Evolutionary conservation across 2,888 invertebrate genomes (phyloP), one percentile per base, ranked within the genome.

Genomic region (Drosophila borborema): DNA sequence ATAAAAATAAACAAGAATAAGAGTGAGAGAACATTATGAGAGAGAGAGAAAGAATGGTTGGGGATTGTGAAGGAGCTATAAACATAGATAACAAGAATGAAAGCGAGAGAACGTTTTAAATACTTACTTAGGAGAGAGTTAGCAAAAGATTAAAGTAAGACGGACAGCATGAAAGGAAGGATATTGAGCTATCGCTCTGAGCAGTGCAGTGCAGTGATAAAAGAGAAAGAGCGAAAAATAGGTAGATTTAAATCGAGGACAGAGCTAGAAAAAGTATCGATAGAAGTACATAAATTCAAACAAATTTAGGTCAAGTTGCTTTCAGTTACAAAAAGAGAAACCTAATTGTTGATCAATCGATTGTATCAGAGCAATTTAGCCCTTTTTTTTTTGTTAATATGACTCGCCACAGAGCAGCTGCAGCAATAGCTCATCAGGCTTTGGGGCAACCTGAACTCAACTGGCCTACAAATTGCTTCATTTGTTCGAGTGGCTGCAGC

Each of bases 381-480:
- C 41, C 55, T 41, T 55, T 38, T 31, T 31, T n/a, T 23, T n/a
- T 3, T 28, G 28, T 28, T 28, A 34, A 63, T 12, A 10, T 40
- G 36, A 34, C 34, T 38, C 49, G 23, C 28, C 38, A 18, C 45
- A 31, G 16, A 40, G 41, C 46, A 7, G 28, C 28, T 34, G 41
- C 46, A 7, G 45, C 16, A 14, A 41, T 43, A 10, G 40, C 51
- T 65, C 43, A 69, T 53, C 59, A 46, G 38, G 46, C 31, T 12
- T 36, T 16, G 67, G 40, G 56, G 20, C 49, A 36, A 36, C 18
- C 60, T 40, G 16, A 28, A 45, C 46, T 55, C 74, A 69, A 69
- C 75, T 80, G 80, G 77, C 75, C 70, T 80, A 89, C 89, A 84
- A 84, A 84, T 83, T 86, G 76, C 84, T 89, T 86, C 72, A 86